These are phyloP conservation scores for Sander vitreus DNA, from an alignment of 2,113 vertebrate species.

Conservation along the genomic window DNA sequence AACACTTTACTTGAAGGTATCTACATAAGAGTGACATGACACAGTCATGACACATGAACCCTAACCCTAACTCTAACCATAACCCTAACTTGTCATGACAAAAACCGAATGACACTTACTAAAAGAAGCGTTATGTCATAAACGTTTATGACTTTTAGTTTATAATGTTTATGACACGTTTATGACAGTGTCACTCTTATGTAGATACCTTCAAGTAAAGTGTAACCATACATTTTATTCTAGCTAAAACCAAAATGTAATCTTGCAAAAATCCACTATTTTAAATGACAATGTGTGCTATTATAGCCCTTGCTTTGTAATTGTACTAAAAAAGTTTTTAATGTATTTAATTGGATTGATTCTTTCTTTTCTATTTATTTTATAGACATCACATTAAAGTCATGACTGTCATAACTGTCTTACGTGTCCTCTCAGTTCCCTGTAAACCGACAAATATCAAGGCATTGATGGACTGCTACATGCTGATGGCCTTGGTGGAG, in stretches of 20 bases:
- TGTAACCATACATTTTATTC: neutral
- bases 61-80: no score
- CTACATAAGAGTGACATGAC: no score
- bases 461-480: slow-evolving; percentile 73
- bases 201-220: no score
- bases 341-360: no score
- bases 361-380: neutral
- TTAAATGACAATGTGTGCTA: neutral
- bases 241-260: neutral
- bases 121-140: no score
- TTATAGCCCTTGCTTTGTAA: neutral
- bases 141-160: no score
- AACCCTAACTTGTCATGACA: no score
- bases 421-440: slow-evolving; percentile 71
- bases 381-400: neutral
- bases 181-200: no score
- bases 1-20: no score
- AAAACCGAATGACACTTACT: no score
- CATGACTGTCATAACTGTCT: neutral
- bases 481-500: slow-evolving; percentile 40
- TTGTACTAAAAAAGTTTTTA: neutral
- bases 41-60: no score
- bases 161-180: no score
- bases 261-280: neutral
- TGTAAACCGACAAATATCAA: slow-evolving; percentile 69